These are phyloP conservation scores for Brachypteracias leptosomus DNA, from an alignment of 2,113 vertebrate genomes.

Conservation along the genomic window DNA sequence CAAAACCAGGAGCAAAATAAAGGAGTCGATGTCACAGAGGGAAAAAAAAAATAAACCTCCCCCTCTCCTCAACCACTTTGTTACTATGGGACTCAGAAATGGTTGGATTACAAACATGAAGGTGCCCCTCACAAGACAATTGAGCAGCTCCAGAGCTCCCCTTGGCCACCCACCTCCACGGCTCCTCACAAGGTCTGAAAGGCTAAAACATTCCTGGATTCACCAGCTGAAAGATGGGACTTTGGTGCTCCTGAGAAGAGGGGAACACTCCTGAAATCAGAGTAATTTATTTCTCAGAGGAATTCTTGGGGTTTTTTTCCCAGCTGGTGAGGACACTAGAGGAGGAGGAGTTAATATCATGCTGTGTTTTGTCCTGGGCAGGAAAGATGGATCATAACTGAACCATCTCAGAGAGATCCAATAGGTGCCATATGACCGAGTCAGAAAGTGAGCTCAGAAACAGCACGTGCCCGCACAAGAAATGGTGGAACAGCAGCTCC, in stretches of 20 bases:
- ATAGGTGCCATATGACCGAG: not conserved
- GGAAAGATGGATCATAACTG: not conserved
- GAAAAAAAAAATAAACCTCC: not conserved
- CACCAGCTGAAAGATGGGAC: not conserved
- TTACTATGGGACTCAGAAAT: slow-evolving; percentile 39
- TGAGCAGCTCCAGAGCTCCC: slow-evolving; percentile 24
- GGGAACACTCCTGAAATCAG: not conserved
- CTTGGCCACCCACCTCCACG: not conserved
- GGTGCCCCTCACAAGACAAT: slow-evolving; percentile 51
- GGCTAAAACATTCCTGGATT: not conserved
- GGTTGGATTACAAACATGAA: slow-evolving; percentile 10
- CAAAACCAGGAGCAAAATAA: not conserved
- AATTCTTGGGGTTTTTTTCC: not conserved
- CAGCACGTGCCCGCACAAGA: not conserved
- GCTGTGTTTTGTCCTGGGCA: not conserved
- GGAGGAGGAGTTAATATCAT: not conserved
- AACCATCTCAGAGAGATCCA: not conserved
- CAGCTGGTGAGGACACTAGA: not conserved
- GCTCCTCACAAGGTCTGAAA: not conserved
- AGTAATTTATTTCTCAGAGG: accelerated
- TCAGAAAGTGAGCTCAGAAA: not conserved
- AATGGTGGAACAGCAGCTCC: not conserved
- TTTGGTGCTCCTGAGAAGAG: not conserved
- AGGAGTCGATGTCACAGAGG: not conserved
- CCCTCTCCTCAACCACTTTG: slow-evolving; percentile 48